Conservation (phyloP, 1,140 invertebrate genomes). For the Ericerus pela region DNA sequence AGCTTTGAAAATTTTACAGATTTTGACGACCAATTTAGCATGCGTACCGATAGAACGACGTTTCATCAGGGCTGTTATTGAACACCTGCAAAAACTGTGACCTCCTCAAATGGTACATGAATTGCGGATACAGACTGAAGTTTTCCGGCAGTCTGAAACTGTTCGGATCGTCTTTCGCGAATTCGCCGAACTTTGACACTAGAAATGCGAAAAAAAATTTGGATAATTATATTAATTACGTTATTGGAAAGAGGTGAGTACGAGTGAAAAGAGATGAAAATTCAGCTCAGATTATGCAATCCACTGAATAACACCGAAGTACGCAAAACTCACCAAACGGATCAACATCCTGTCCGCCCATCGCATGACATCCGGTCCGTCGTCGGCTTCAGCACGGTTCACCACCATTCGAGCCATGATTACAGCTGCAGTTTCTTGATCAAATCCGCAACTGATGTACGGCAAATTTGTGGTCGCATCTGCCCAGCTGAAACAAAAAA, state of each 20-base stretch:
- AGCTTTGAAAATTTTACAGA: too few relatives aligned
- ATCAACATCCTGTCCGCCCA: slow-evolving; percentile 98
- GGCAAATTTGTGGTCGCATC: slow-evolving; percentile 63
- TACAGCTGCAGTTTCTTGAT: slow-evolving; percentile 94
- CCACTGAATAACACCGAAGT: too few relatives aligned
- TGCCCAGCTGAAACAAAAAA: slow-evolving; percentile 48
- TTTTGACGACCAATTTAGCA: too few relatives aligned
- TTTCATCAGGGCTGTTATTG: slow-evolving; percentile 99
- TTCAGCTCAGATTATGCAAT: too few relatives aligned
- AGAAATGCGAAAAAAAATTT: too few relatives aligned
- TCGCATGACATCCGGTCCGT: slow-evolving; percentile 88
- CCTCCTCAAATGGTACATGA: slow-evolving; percentile 96
- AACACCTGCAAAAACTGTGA: slow-evolving; percentile 99
- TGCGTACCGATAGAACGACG: slow-evolving; percentile 84
- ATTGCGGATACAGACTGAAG: slow-evolving; percentile 96
- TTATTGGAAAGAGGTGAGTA: too few relatives aligned
- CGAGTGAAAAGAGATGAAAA: too few relatives aligned
- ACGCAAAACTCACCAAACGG: slow-evolving; percentile 54
- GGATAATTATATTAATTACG: too few relatives aligned
- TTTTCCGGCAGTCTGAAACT: slow-evolving; percentile 91
- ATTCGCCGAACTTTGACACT: slow-evolving; percentile 99
- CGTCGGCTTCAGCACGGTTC: slow-evolving; percentile 88
- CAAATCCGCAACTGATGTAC: slow-evolving; percentile 82
- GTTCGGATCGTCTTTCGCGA: slow-evolving; percentile 91
- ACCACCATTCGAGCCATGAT: slow-evolving; percentile 94